Base-by-base conservation (phyloP, 2,888 invertebrate genomes). In the Hirtodrosophila confusa region DNA sequence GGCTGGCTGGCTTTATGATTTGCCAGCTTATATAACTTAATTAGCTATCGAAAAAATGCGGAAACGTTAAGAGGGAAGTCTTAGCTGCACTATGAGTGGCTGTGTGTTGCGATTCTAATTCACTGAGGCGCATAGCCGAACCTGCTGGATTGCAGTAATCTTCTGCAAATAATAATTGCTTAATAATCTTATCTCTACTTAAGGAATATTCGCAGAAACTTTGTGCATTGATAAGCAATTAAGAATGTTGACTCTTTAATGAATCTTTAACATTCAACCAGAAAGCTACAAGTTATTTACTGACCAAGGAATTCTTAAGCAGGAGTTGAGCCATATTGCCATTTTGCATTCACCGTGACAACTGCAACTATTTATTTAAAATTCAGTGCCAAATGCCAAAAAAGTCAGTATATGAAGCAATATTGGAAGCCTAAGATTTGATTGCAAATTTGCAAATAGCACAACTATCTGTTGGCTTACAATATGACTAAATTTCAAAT, bases 11-110 rank as follows among this genome's bases (percentile, higher is more conserved):
- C 49, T 73, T 75, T 73, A 73, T 71, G 71, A 74, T 57, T 58
- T 31, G 53, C 29, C 51, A 17, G 48, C 50, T 76, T 71, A 76
- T 74, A 71, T 76, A 74, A 72, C 72, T 58, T 74, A 74, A 74
- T 74, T 76, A 76, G 62, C 76, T 45, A 76, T 71, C 66, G 74
- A 76, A 64, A 56, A 65, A 37, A 50, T 58, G 61, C 76, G 71
- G 72, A 74, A 75, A 75, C 51, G 56, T 45, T 53, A 33, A 56
- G 45, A 53, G 60, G 60, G 48, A 69, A 75, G 75, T 65, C 71
- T 70, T 53, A 51, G 54, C 43, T 45, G 29, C 40, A 10, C 41
- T 12, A 17, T 33, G 39, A 31, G 9, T 17, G 3, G 35, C 24
- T n/a, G 41, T 27, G 33, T 45, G 27, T 45, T 50, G 27, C 12